A percentile compares a stretch with the other conserved stretches of the same genome.
Conservation (phyloP, 2,888 invertebrate genomes). For the Dendrolimus houi region DNA sequence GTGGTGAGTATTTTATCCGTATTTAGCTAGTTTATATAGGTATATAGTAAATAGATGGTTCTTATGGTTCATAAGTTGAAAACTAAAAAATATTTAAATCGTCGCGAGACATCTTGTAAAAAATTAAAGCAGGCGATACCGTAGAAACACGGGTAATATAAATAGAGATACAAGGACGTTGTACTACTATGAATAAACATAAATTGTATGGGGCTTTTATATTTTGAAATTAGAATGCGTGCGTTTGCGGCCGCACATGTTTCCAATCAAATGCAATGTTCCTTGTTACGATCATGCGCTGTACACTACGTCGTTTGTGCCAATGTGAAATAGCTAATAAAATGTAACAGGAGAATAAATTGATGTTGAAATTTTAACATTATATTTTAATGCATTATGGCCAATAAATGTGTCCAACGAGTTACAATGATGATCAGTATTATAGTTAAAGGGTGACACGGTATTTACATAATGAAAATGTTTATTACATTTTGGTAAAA, state of each 20-base stretch:
- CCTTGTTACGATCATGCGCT: constrained; percentile 19
- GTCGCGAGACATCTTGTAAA: too few species aligned
- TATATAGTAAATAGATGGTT: too few species aligned
- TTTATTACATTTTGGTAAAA: not conserved
- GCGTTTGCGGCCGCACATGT: constrained; percentile 23
- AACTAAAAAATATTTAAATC: too few species aligned
- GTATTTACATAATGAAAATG: not conserved
- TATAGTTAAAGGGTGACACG: not conserved
- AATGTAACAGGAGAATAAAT: not conserved
- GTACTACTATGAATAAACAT: too few species aligned
- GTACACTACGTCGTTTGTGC: not conserved
- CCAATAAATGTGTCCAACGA: not conserved
- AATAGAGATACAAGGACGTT: too few species aligned
- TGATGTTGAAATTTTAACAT: not conserved
- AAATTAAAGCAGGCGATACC: too few species aligned
- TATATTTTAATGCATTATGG: not conserved
- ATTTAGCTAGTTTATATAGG: too few species aligned
- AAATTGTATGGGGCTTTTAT: too few species aligned
- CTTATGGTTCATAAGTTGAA: too few species aligned
- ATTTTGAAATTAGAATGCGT: constrained; percentile 3
- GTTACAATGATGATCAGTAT: not conserved
- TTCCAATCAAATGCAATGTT: constrained; percentile 34
- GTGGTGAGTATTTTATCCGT: too few species aligned
- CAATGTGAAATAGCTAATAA: not conserved
- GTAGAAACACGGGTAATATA: too few species aligned